Percentiles rank a stretch among this genome's conserved stretches.
Conservation (phyloP, 2,888 invertebrate genomes). For the Microchrysa polita region DNA sequence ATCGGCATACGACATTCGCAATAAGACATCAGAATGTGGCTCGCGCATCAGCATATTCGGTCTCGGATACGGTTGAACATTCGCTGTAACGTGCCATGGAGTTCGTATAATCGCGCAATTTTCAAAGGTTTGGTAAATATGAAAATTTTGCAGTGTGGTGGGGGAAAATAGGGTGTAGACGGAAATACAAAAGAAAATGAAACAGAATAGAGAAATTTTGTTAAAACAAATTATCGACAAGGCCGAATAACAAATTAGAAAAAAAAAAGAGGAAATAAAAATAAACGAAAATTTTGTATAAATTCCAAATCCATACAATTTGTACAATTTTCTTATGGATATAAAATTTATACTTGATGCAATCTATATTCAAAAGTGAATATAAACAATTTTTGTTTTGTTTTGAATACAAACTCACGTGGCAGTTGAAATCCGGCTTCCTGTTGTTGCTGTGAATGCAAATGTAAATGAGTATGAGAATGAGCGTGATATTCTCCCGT, state of each 20-base stretch:
- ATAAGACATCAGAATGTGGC: slow-evolving; percentile 64
- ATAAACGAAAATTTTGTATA: slow-evolving; percentile 15
- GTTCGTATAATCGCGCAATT: background rate
- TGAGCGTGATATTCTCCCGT: slow-evolving; percentile 94
- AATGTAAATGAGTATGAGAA: slow-evolving; percentile 91
- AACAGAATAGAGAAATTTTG: slow-evolving; percentile 26
- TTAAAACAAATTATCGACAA: background rate
- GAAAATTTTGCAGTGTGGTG: background rate
- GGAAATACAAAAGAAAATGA: background rate
- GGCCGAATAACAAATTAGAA: background rate
- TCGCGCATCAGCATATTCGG: slow-evolving; percentile 66
- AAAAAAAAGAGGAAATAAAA: slow-evolving; percentile 12
- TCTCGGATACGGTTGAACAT: slow-evolving; percentile 65
- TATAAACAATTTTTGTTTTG: slow-evolving; percentile 34
- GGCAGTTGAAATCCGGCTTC: slow-evolving; percentile 72
- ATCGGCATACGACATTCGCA: slow-evolving; percentile 65
- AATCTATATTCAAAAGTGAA: background rate
- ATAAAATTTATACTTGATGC: slow-evolving; percentile 29
- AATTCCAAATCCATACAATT: slow-evolving; percentile 30
- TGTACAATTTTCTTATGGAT: background rate
- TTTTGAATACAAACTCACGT: slow-evolving; percentile 67
- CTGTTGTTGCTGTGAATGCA: slow-evolving; percentile 83
- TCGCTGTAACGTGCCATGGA: slow-evolving; percentile 55
- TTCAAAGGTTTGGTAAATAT: background rate
- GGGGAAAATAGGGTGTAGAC: background rate